These are phyloP conservation scores for Chaetodon auriga DNA, from an alignment of 2,113 vertebrate species.

Conservation along the genomic window DNA sequence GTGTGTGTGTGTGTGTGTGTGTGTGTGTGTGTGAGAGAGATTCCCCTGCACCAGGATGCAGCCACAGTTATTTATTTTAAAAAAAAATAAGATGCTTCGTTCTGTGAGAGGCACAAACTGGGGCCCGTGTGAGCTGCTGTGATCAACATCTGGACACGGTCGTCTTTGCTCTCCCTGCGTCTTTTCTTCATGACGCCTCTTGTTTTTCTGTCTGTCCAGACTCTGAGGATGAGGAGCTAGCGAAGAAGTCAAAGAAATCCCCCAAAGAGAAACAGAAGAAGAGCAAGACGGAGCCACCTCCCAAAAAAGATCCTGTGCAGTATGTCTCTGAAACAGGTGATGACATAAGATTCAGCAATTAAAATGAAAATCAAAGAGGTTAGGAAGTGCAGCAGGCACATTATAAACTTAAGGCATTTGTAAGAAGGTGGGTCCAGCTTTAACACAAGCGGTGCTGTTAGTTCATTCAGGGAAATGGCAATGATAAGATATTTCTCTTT, in stretches of 20 bases:
- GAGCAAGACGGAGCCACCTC: constrained; percentile 66
- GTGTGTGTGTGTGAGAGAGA: no score
- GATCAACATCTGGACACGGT: not conserved
- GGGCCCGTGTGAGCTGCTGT: not conserved
- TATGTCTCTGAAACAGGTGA: constrained; percentile 97
- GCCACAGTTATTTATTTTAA: no score
- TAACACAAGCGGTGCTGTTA: not conserved
- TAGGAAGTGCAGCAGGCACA: not conserved
- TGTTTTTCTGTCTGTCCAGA: constrained; percentile 46
- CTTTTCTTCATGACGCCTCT: not conserved
- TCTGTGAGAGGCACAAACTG: not conserved
- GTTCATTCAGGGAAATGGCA: not conserved
- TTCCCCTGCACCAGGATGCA: no score
- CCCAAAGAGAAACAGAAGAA: constrained; percentile 73
- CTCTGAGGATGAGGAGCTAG: constrained; percentile 88
- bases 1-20: no score
- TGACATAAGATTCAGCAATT: no score
- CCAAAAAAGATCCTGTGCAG: constrained; percentile 89
- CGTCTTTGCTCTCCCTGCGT: not conserved
- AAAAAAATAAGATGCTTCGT: not conserved
- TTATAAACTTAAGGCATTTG: no score
- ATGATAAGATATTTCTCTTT: not conserved
- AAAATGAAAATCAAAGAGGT: not conserved
- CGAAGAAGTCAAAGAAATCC: constrained; percentile 86
- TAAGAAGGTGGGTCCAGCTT: not conserved